Conservation (phyloP, 1,140 invertebrate genomes). For the Brachionus asplanchnoidis region DNA sequence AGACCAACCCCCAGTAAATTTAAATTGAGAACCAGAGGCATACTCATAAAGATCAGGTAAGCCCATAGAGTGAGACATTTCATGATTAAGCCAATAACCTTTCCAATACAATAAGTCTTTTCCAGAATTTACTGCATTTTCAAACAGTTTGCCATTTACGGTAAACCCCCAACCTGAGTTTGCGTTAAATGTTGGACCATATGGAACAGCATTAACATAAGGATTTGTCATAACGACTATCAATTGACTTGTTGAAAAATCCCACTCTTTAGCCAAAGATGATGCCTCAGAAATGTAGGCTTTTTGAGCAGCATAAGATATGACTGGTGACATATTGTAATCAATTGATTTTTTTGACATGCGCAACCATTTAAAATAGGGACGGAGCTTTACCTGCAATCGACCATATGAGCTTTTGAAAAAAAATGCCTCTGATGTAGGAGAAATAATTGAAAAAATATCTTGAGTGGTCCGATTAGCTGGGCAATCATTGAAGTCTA, state of each 20-base stretch:
- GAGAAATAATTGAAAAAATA: background rate
- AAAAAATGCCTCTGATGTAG: background rate
- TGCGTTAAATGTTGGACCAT: background rate
- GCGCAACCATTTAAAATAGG: background rate
- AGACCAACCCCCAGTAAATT: background rate
- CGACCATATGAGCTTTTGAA: background rate
- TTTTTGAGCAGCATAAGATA: background rate
- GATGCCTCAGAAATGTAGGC: background rate
- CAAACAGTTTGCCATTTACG: background rate
- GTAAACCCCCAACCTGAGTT: background rate
- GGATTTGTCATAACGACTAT: background rate
- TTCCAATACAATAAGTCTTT: background rate
- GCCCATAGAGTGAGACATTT: background rate
- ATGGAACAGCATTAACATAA: background rate
- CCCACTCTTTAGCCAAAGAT: background rate
- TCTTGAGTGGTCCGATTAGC: background rate
- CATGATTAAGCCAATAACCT: background rate
- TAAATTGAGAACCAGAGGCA: background rate
- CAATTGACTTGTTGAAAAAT: slow-evolving; percentile 24
- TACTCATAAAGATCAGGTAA: background rate
- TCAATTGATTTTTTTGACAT: background rate
- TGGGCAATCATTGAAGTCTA: background rate
- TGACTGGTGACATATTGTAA: background rate
- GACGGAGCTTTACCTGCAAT: background rate
- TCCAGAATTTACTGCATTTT: background rate